Evolutionary conservation across 2,113 vertebrate species (phyloP), one percentile per base, ranked within the genome.

Genomic region (Calyptomena viridis): DNA sequence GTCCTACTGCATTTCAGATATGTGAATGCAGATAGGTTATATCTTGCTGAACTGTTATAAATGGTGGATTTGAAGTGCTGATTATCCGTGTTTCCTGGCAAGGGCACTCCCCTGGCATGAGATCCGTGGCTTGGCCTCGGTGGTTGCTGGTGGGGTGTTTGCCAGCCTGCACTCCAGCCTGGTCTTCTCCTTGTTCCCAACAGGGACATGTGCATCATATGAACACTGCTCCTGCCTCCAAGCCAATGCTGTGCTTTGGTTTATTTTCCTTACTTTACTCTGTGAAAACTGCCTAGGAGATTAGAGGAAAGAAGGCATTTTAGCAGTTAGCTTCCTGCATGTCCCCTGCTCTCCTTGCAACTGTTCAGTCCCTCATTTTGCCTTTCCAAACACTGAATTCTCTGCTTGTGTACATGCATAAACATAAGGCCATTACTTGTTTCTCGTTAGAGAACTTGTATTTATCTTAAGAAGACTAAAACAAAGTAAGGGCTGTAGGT

Each of bases 71-170:
- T 69, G 67, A 83, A 93, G 39, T 77, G 63, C 63, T 47, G 21
- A n/a, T 33, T 87, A 40, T 82, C 63, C 0, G 0, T 31, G 24
- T 80, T 79, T 90, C 63, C 63, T 94, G 87, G 96, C 71, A 60
- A 62, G 71, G 62, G 50, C 3, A 5, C 42, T 92, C 37, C 56
- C 19, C 46, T 85, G 78, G 93, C 78, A 67, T 11, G 1, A 1
- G 0, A 49, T 91, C 37, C 56, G 50, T 56, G 68, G 39, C 72
- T 80, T 6, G 4, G 42, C 40, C 18, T 56, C 1, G 0, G 78
- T 63, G 71, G 42, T 82, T 87, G 75, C 17, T 0, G 0, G 71
- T 1, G 0, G 73, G 9, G 25, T 50, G 37, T 80, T 59, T 78
- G 75, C 82, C 42, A 80, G 75, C 64, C 40, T 58, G 46, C 0